Evolutionary conservation across 2,113 vertebrate species (phyloP).

Genomic region (Gallinago media): DNA sequence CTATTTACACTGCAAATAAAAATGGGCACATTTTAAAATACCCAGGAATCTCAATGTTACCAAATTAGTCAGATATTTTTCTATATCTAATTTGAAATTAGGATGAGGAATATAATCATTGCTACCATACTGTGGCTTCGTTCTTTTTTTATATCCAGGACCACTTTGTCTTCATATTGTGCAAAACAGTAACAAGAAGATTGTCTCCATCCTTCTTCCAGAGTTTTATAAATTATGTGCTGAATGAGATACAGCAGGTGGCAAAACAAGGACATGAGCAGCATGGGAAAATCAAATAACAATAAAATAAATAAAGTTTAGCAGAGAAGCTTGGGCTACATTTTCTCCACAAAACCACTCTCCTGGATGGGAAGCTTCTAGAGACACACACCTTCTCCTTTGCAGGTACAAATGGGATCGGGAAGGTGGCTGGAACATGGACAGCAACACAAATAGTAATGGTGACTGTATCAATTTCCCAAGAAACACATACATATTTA

Average conservation of each 20-base stretch:
- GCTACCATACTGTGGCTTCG: not conserved
- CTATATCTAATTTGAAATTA: not conserved
- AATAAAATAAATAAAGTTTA: constrained; percentile 6
- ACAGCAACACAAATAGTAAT: not conserved
- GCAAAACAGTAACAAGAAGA: not conserved
- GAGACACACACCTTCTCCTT: not conserved
- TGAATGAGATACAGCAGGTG: constrained; percentile 9
- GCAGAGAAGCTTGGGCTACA: not conserved
- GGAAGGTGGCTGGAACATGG: not conserved
- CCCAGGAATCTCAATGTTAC: not conserved
- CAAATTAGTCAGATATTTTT: not conserved
- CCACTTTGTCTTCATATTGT: not conserved
- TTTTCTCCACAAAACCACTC: not conserved
- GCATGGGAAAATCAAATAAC: not conserved
- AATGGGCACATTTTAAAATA: not conserved
- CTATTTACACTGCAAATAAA: not conserved
- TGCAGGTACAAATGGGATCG: not conserved
- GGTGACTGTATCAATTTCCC: not conserved
- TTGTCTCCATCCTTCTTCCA: constrained; percentile 5
- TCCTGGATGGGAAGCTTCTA: not conserved
- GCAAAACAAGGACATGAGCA: not conserved
- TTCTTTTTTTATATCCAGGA: not conserved
- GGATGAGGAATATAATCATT: not conserved
- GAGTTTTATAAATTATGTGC: not conserved
- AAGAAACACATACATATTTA: not conserved